Evolutionary conservation across 2,888 invertebrate species (phyloP).

Genomic region (Cheilosia grossa): DNA sequence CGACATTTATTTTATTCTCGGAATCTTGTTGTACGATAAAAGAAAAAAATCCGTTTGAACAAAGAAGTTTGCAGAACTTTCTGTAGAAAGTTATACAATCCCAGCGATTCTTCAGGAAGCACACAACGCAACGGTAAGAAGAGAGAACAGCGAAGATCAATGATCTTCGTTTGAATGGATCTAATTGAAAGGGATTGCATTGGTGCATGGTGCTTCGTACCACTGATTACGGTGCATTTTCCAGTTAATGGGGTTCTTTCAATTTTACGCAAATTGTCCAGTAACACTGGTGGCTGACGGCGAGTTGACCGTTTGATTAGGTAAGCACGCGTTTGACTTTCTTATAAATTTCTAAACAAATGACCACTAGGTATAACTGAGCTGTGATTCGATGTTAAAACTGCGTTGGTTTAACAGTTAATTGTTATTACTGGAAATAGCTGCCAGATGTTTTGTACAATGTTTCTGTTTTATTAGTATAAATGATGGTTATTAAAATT

Average conservation of each 20-base stretch:
- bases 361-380: neutral
- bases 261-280: constrained; percentile 27
- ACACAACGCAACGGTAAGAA: neutral
- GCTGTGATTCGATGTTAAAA: neutral
- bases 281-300: constrained; percentile 1
- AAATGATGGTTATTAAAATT: no score
- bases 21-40: constrained; percentile 3
- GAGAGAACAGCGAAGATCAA: constrained; percentile 24
- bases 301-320: constrained; percentile 19
- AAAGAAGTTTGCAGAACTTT: neutral
- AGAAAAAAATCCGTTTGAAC: neutral
- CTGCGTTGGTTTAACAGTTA: neutral
- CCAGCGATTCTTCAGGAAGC: constrained; percentile 7
- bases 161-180: constrained; percentile 20
- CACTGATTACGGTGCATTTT: constrained; percentile 29
- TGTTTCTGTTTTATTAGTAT: no score
- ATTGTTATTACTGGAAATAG: no score
- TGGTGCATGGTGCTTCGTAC: neutral
- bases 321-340: neutral
- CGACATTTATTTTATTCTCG: neutral
- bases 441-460: no score
- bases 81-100: constrained; percentile 1
- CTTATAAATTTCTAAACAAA: neutral
- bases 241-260: constrained; percentile 31
- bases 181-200: constrained; percentile 22